Conservation (phyloP, 1,140 invertebrate genomes). For the Drosophila melanica region DNA sequence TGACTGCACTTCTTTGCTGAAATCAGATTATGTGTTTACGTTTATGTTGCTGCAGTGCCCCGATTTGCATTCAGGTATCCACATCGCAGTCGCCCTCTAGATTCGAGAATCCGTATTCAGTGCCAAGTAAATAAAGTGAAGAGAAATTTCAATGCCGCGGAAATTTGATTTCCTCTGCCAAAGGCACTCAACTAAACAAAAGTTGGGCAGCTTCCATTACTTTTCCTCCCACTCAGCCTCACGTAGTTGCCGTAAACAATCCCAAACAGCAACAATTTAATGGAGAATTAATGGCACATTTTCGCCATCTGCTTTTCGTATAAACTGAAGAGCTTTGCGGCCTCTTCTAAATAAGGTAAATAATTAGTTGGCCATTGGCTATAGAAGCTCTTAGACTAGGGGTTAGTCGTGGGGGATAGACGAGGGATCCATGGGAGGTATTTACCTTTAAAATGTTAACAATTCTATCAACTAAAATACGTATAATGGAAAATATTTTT, state of each 20-base stretch:
- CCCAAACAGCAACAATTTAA: constrained; percentile 37
- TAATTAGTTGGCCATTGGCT: constrained; percentile 35
- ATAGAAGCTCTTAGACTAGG: not conserved
- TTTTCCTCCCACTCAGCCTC: too few relatives aligned
- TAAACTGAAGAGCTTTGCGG: constrained; percentile 26
- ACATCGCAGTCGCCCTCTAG: not conserved
- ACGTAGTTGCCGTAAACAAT: constrained; percentile 29
- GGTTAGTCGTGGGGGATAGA: not conserved
- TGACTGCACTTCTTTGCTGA: constrained; percentile 7
- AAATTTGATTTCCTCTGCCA: constrained; percentile 28
- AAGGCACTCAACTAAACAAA: constrained; percentile 16
- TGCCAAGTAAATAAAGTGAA: constrained; percentile 15
- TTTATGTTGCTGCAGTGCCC: constrained; percentile 4
- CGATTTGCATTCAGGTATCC: constrained; percentile 17
- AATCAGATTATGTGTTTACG: constrained; percentile 18
- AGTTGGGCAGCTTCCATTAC: constrained; percentile 12
- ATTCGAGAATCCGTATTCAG: constrained; percentile 21
- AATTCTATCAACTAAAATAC: not conserved
- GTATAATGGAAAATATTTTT: not conserved
- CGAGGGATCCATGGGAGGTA: not conserved
- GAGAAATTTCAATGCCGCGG: constrained; percentile 19
- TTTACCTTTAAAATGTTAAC: not conserved
- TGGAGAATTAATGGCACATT: constrained; percentile 45
- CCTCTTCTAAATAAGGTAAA: constrained; percentile 27
- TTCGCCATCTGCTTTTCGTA: constrained; percentile 38